phyloP scores from a whole-genome alignment of 2,797 vertebrate genomes.

The Kryptopterus vitreolus region DNA sequence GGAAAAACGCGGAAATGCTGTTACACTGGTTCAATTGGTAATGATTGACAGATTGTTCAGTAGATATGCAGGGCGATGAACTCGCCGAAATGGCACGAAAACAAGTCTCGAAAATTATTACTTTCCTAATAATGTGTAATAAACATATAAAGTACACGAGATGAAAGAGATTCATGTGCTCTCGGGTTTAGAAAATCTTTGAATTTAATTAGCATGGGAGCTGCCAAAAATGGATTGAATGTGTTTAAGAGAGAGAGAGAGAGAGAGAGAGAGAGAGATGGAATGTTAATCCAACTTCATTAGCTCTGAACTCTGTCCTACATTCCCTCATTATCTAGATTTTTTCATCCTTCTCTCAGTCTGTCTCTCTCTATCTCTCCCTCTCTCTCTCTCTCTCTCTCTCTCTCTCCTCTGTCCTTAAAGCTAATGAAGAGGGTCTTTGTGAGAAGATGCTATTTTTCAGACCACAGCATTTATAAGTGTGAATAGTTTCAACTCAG shows the following conservation, averaged over 20 bases:
- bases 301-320: slow-evolving; percentile 42
- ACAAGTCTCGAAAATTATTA: background rate
- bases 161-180: background rate
- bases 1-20: slow-evolving; percentile 60
- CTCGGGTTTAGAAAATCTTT: background rate
- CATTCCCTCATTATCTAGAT: slow-evolving; percentile 39
- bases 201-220: slow-evolving; percentile 28
- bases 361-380: background rate
- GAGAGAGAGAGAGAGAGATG: background rate
- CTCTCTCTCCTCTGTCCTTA: slow-evolving; percentile 36
- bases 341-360: slow-evolving; percentile 41
- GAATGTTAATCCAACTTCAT: slow-evolving; percentile 41
- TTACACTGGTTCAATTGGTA: slow-evolving; percentile 42
- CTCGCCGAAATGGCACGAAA: slow-evolving; percentile 21
- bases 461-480: slow-evolving; percentile 30
- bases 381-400: slow-evolving; percentile 23
- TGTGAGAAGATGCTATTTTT: slow-evolving; percentile 35
- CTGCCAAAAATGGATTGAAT: background rate
- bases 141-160: background rate
- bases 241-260: background rate
- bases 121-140: slow-evolving; percentile 13
- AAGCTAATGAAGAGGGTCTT: slow-evolving; percentile 46
- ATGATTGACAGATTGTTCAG: slow-evolving; percentile 65
- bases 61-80: slow-evolving; percentile 51
- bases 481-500: slow-evolving; percentile 44